Base-by-base conservation (phyloP, 1,140 invertebrate genomes). In the Coboldia fuscipes region DNA sequence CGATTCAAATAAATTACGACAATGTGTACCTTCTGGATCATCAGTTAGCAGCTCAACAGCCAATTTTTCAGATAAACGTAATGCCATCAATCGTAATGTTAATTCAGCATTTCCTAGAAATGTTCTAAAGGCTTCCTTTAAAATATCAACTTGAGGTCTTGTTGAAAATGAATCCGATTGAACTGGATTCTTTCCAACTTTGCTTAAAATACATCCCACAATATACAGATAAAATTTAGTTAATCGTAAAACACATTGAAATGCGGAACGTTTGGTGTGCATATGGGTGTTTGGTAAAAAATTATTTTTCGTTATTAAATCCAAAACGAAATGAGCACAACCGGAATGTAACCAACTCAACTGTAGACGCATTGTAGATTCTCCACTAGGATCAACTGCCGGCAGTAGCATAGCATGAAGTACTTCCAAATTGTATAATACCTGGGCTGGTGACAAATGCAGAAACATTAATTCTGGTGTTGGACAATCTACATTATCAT, bases 341-440 rank as follows among this genome's bases (percentile, higher is more conserved):
- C 79, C 78, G 44, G 52, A 55, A 33, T 51, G 50, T 41, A 55
- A 42, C 52, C 93, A 93, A 47, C 81, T 79, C 38, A 75, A 71
- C 56, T 93, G 86, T 58, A 92, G 83, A 48, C 80, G 75, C 46
- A 78, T 73, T 20, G 83, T 73, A 42, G 77, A 74, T 24, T 92
- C 83, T 1, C 78, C 69, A 40, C 76, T 62, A 3, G 79, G 74
- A 44, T 88, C 83, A 18, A 75, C 54, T 8, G 88, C 83, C 12
- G 90, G 90, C 74, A 97, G 89, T 23, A 97, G 58, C 46, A 94
- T 63, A 30, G 83, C 75, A 53, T 96, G 92, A 30, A 89, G 57
- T 29, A 92, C 85, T 70, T 90, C 57, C 39, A 65, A 54, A 39
- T 61, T 60, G 49, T 84, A 84, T 14, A 83, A 60, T 45, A 83